These are phyloP conservation scores for Apogon hyalosoma DNA, from an alignment of 2,797 vertebrate species.

Conservation along the genomic window DNA sequence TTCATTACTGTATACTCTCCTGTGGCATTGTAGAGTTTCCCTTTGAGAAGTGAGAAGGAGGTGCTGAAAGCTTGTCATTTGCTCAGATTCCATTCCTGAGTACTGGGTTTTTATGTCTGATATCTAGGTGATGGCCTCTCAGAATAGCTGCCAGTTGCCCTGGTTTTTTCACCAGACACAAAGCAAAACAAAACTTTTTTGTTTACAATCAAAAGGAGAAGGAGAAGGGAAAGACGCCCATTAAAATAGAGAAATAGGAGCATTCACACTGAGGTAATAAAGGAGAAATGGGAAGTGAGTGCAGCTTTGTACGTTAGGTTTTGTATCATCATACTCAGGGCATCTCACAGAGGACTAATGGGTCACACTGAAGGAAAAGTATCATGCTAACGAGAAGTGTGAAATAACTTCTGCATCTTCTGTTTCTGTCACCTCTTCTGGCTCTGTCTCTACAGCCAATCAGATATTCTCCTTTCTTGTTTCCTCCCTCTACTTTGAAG, in stretches of 20 bases:
- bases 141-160: constrained; percentile 55
- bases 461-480: constrained; percentile 19
- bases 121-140: constrained; percentile 57
- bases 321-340: neutral
- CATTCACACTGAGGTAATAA: constrained; percentile 13
- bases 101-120: constrained; percentile 44
- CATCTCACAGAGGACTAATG: constrained; percentile 4
- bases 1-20: constrained; percentile 38
- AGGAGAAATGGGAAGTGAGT: constrained; percentile 24
- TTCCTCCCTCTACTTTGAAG: constrained; percentile 19
- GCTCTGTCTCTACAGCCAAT: constrained; percentile 30
- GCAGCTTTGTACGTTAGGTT: neutral
- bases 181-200: constrained; percentile 11
- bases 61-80: constrained; percentile 59
- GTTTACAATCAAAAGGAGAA: constrained; percentile 1
- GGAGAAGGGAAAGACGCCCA: neutral
- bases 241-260: constrained; percentile 8
- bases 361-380: constrained; percentile 8
- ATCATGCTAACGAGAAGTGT: constrained; percentile 28
- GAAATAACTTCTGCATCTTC: constrained; percentile 46
- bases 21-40: constrained; percentile 15
- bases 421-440: constrained; percentile 41
- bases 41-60: constrained; percentile 53
- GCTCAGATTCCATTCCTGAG: constrained; percentile 47
- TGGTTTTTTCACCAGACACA: constrained; percentile 14